A percentile compares a stretch with the other conserved stretches of the same genome.
Evolutionary conservation across 2,888 invertebrate species (phyloP).

Genomic region (Gonocerus acuteangulatus): DNA sequence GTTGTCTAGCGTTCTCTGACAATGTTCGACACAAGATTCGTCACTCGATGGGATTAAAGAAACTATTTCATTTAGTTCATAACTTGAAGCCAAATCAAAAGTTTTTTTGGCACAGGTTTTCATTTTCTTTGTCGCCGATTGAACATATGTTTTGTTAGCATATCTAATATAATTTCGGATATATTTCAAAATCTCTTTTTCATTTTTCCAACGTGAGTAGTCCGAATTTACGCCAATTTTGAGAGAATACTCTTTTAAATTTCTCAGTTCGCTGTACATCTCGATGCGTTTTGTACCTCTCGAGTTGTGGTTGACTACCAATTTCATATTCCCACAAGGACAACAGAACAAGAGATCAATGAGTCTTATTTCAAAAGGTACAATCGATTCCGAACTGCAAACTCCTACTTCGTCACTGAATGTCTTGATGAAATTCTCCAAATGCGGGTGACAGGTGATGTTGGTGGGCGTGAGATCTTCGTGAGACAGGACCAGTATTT

Average conservation of each 20-base stretch:
- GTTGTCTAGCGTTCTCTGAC: background rate
- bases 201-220: background rate
- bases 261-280: constrained; percentile 6
- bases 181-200: constrained; percentile 13
- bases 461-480: background rate
- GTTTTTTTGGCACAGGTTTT: constrained; percentile 3
- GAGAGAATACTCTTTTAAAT: background rate
- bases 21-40: constrained; percentile 10
- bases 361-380: constrained; percentile 14
- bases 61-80: background rate
- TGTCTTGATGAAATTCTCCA: constrained; percentile 9
- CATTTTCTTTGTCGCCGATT: background rate
- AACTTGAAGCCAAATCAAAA: background rate
- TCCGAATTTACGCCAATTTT: background rate
- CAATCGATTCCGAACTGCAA: constrained; percentile 1
- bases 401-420: constrained; percentile 17
- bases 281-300: background rate
- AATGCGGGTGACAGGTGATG: background rate
- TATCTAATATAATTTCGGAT: constrained; percentile 12
- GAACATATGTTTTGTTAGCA: constrained; percentile 1
- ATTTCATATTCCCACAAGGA: constrained; percentile 17
- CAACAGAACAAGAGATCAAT: constrained; percentile 19
- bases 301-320: background rate
- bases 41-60: constrained; percentile 1
- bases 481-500: background rate